Percentiles rank a stretch among this genome's conserved stretches.
Evolutionary conservation across 2,888 invertebrate species (phyloP).

Genomic region (Iselma pallidipennis): DNA sequence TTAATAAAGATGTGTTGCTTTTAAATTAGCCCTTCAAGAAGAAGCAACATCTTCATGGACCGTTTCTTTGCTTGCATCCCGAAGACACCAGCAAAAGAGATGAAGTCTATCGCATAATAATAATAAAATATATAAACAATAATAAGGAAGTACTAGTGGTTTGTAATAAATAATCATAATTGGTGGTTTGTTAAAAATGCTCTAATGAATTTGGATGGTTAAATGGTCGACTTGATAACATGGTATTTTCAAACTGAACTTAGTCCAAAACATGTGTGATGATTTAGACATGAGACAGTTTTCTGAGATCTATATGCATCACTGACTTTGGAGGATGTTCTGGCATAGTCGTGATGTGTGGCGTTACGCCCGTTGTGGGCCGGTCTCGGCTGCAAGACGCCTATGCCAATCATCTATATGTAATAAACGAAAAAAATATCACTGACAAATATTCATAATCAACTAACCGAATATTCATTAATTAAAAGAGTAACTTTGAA

Average conservation of each 20-base stretch:
- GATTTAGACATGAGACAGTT: conserved; percentile 35
- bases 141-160: not conserved
- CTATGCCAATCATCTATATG: conserved; percentile 27
- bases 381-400: conserved; percentile 41
- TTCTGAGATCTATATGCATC: conserved; percentile 39
- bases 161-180: too few relatives aligned
- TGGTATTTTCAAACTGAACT: conserved; percentile 21
- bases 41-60: conserved; percentile 29
- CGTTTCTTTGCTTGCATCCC: not conserved
- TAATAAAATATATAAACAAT: not conserved
- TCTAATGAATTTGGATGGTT: not conserved
- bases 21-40: conserved; percentile 27
- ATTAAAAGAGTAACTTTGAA: not conserved
- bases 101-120: not conserved
- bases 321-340: conserved; percentile 42
- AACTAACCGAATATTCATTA: not conserved
- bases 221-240: conserved; percentile 17
- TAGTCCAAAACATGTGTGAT: conserved; percentile 19
- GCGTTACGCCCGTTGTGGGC: conserved; percentile 44
- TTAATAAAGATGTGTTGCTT: conserved; percentile 40
- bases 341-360: conserved; percentile 42
- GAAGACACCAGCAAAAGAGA: not conserved
- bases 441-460: conserved; percentile 10
- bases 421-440: not conserved
- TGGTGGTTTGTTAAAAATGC: not conserved